phyloP scores from a whole-genome alignment of 2,797 vertebrate species.

The Pseudomugil gertrudae region DNA sequence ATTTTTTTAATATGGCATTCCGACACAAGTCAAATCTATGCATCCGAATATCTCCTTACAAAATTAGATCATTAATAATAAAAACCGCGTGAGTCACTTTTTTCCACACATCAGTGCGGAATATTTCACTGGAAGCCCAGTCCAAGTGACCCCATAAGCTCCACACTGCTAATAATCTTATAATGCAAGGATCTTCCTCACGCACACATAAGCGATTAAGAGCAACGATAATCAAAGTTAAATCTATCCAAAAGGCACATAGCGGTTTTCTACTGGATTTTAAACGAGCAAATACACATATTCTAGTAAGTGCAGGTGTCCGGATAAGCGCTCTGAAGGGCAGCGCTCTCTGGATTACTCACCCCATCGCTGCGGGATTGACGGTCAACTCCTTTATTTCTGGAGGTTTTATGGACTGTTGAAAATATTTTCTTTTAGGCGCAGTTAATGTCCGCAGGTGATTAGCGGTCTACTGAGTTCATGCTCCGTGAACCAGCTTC shows the following conservation, averaged over 20 bases:
- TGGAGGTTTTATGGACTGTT: constrained; percentile 7
- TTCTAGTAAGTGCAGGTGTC: constrained; percentile 58
- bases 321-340: constrained; percentile 48
- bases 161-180: constrained; percentile 18
- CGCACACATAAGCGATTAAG: constrained; percentile 7
- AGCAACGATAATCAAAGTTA: neutral
- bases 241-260: constrained; percentile 1
- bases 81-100: constrained; percentile 1
- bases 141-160: neutral
- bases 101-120: neutral
- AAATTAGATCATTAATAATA: neutral
- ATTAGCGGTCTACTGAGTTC: constrained; percentile 68
- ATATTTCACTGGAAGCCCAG: constrained; percentile 14
- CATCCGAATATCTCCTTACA: neutral
- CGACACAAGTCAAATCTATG: neutral
- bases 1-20: too few relatives aligned
- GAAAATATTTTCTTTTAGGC: constrained; percentile 24
- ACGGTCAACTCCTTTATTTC: constrained; percentile 63
- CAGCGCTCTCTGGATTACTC: constrained; percentile 66
- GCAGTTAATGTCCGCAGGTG: constrained; percentile 58
- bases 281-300: constrained; percentile 9
- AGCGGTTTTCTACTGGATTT: constrained; percentile 13
- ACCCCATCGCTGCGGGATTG: constrained; percentile 82
- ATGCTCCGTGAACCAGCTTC: constrained; percentile 53
- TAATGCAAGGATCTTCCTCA: constrained; percentile 18